These are phyloP conservation scores for Hippocampus comes DNA, from an alignment of 2,113 vertebrate genomes.

Conservation along the genomic window DNA sequence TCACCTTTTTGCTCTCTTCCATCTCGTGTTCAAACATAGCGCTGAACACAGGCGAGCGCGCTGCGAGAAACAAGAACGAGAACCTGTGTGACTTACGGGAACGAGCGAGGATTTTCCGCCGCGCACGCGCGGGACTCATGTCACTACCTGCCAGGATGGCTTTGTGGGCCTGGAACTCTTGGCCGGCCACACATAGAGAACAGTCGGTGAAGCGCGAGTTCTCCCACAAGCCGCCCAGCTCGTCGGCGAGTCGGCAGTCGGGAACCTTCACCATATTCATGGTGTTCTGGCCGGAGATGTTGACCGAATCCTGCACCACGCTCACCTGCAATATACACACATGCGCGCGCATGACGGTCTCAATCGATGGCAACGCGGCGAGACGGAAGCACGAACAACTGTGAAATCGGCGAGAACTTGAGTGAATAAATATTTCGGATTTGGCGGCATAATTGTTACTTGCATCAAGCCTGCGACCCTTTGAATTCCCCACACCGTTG, in stretches of 20 bases:
- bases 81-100: neutral
- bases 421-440: no score
- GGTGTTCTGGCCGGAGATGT: slow-evolving; percentile 97
- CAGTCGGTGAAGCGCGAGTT: slow-evolving; percentile 97
- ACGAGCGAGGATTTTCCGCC: no score
- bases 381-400: neutral
- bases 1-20: slow-evolving; percentile 98
- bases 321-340: slow-evolving; percentile 78
- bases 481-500: no score
- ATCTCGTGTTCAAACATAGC: slow-evolving; percentile 99
- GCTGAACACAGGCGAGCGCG: slow-evolving; percentile 94
- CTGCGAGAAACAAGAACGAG: slow-evolving; percentile 57
- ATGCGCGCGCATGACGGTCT: neutral
- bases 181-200: slow-evolving; percentile 92
- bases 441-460: no score
- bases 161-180: slow-evolving; percentile 98
- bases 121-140: neutral
- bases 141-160: slow-evolving; percentile 92
- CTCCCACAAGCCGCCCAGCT: slow-evolving; percentile 94
- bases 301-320: slow-evolving; percentile 96
- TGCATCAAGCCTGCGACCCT: no score
- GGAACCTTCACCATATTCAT: slow-evolving; percentile 99
- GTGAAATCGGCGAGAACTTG: no score
- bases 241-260: slow-evolving; percentile 92
- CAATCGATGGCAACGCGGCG: neutral